Conservation (phyloP, 2,888 invertebrate genomes). For the Heterodera filipjevi region DNA sequence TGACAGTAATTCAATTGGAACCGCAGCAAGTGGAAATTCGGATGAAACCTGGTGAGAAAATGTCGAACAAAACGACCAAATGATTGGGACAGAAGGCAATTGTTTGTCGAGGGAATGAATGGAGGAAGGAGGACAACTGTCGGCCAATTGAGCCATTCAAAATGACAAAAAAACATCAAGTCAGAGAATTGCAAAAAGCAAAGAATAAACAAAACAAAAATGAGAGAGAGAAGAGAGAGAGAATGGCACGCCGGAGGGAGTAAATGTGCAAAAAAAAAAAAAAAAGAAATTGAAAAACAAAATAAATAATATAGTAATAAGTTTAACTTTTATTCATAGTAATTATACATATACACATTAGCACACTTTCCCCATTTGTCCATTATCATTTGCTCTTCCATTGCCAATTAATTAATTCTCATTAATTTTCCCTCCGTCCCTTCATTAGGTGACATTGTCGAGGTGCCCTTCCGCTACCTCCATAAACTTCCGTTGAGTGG, state of each 20-base stretch:
- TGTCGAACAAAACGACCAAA: background rate
- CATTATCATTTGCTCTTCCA: background rate
- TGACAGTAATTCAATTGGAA: constrained; percentile 53
- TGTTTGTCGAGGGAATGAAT: background rate
- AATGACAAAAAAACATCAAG: background rate
- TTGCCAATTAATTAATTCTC: too few species aligned
- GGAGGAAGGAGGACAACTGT: background rate
- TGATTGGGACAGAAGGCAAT: background rate
- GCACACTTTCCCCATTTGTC: background rate
- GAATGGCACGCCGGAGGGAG: too few species aligned
- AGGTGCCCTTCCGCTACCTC: constrained; percentile 58
- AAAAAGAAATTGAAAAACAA: too few species aligned
- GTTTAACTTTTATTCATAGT: too few species aligned
- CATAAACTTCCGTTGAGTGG: constrained; percentile 44
- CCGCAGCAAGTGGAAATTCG: constrained; percentile 57
- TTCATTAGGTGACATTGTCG: constrained; percentile 50
- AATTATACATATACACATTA: background rate
- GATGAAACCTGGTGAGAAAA: constrained; percentile 57
- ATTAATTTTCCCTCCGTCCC: too few species aligned
- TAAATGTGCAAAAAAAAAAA: too few species aligned
- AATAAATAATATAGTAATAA: too few species aligned
- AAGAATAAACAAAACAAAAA: background rate
- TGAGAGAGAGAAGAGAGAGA: background rate
- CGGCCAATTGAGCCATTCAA: background rate
- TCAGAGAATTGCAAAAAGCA: background rate